phyloP scores from a whole-genome alignment of 2,888 invertebrate genomes.

The Watsonalla cultraria region DNA sequence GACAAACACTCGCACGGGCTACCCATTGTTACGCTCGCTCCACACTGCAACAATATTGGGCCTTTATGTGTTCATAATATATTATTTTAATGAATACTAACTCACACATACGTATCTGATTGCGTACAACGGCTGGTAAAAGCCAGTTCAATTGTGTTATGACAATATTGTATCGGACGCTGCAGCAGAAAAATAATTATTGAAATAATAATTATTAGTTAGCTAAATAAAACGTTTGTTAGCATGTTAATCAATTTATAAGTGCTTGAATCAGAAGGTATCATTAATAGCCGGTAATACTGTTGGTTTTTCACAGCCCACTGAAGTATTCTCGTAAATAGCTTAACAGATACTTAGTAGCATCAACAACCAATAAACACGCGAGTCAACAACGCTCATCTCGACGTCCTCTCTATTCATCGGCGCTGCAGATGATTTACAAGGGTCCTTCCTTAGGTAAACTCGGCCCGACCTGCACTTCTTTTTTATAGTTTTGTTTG shows the following conservation, averaged over 20 bases:
- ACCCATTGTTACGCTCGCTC: slow-evolving; percentile 64
- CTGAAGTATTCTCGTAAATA: slow-evolving; percentile 60
- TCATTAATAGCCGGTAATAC: slow-evolving; percentile 18
- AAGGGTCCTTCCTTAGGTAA: slow-evolving; percentile 78
- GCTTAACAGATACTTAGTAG: slow-evolving; percentile 70
- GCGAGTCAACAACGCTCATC: slow-evolving; percentile 71
- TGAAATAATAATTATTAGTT: no score
- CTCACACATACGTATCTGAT: slow-evolving; percentile 24
- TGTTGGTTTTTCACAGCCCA: slow-evolving; percentile 31
- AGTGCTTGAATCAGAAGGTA: neutral
- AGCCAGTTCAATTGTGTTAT: slow-evolving; percentile 8
- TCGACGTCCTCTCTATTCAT: slow-evolving; percentile 65
- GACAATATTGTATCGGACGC: slow-evolving; percentile 4
- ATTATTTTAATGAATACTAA: slow-evolving; percentile 54
- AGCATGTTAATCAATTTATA: neutral
- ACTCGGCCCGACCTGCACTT: slow-evolving; percentile 68
- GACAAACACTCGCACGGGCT: slow-evolving; percentile 76
- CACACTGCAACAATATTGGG: slow-evolving; percentile 70
- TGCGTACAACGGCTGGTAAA: slow-evolving; percentile 14
- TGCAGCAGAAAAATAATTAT: slow-evolving; percentile 2
- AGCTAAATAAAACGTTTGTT: slow-evolving; percentile 5
- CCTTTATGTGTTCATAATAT: slow-evolving; percentile 50
- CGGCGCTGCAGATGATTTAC: slow-evolving; percentile 73
- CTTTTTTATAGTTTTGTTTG: slow-evolving; percentile 74
- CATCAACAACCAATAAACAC: slow-evolving; percentile 72